Base-by-base conservation (phyloP, 1,140 invertebrate genomes). In the Lepidurus apus region DNA sequence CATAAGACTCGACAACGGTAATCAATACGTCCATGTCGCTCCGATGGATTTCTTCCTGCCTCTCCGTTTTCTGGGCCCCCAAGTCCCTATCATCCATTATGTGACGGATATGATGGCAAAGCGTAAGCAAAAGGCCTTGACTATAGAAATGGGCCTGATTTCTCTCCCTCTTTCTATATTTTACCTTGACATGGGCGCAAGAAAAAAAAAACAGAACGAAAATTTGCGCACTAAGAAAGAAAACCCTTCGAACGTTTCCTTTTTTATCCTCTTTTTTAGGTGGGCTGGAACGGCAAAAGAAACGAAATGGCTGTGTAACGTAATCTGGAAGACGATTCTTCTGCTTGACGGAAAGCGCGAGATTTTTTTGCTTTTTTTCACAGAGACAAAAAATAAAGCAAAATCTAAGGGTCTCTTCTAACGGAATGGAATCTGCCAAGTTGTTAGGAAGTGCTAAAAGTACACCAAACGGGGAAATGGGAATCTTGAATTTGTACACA, bases 1-100 rank as follows among this genome's bases (percentile, higher is more conserved):
- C 53, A 65, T 65, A 65, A 65, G 53, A 17, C 9, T 65, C 53
- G 53, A 65, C 53, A 65, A 65, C 53, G 53, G 53, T 65, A 65
- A 65, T 65, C 53, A 65, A 65, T 65, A 65, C 53, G 53, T 65
- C 53, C 53, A n/a, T 65, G 53, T 65, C 53, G 53, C 53, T 65
- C 8, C 53, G 53, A 65, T 65, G 53, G 53, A 65, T 65, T 65
- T 65, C 13, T 65, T 17, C 53, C 13, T 17, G 13, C 6, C 9
- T 17, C 13, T 21, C 13, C 21, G 6, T 21, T 9, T 65, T 65
- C 13, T 17, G 8, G 53, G 9, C 13, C 13, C 53, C 34, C 34
- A 34, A 11, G 21, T 9, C 21, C n/a, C 3, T 13, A 65, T 65
- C 53, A 65, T 65, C 53, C 53, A 65, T 65, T 65, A 65, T 65